Evolutionary conservation across 2,797 vertebrate species (phyloP), one percentile per base, ranked within the genome.

Genomic region (Gadopsis marmoratus): DNA sequence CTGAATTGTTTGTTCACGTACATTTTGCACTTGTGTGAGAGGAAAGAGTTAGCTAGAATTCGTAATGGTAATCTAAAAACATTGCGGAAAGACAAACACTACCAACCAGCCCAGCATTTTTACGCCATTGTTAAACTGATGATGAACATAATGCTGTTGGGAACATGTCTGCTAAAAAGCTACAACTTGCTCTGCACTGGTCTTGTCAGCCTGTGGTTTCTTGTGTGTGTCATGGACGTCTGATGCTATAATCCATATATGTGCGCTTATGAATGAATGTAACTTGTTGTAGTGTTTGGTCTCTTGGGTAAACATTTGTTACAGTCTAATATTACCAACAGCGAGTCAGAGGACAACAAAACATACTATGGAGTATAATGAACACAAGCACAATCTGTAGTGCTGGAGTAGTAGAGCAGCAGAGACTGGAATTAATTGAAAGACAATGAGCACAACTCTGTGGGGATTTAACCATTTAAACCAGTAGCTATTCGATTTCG

Each of bases 381-480:
- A 69, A 23, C 29, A 37, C 17, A 8, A 17, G 11, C 3, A 9
- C 4, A 35, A 6, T 60, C 4, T 71, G 51, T 21, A 31, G 45
- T 13, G 5, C 16, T 13, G 4, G 35, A 54, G 47, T 5, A 37
- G 10, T n/a, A 55, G 29, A 76, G 63, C 63, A 59, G 26, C 6
- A 51, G 13, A 47, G 41, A 37, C 51, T 53, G 37, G 10, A 64
- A 61, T 50, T 12, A 82, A 54, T 39, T n/a, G 19, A 66, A 35
- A 53, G 47, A 63, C 63, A 43, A 55, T 68, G 29, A 47, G 19
- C 14, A 70, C 26, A 54, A 62, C 60, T 53, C 41, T 13, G 26
- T 3, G 17, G 61, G 21, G 76, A 71, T 64, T 74, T 16, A 63
- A 71, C 31, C 51, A 62, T 70, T 74, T 51, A 55, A 74, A 71